Conservation (phyloP, 1,140 invertebrate genomes). For the Neodiprion virginianus region DNA sequence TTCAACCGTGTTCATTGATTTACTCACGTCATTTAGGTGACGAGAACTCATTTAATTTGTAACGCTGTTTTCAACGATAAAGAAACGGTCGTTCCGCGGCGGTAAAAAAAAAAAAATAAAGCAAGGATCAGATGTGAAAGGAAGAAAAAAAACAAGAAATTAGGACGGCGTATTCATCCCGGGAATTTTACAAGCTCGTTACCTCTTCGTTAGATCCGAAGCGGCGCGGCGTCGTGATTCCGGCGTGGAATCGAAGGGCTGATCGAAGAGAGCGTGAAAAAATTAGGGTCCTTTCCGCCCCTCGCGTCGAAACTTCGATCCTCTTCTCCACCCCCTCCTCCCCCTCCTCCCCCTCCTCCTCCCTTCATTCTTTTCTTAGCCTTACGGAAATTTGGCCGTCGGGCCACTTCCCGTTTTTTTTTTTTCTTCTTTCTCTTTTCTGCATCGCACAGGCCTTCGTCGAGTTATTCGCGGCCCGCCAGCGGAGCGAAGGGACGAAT, state of each 20-base stretch:
- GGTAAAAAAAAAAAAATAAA: too few species aligned
- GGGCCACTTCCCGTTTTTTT: not conserved
- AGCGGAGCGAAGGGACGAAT: not conserved
- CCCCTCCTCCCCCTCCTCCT: not conserved
- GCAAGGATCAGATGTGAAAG: too few species aligned
- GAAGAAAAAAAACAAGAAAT: too few species aligned
- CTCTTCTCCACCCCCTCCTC: not conserved
- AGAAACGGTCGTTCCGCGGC: too few species aligned
- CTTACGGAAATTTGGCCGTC: not conserved
- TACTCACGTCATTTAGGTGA: too few species aligned
- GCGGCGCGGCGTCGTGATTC: not conserved
- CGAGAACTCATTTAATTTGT: too few species aligned
- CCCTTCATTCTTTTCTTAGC: not conserved
- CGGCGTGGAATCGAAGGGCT: not conserved
- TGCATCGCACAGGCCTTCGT: too few species aligned
- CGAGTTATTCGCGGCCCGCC: not conserved
- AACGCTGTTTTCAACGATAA: too few species aligned
- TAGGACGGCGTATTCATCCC: not conserved
- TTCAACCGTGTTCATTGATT: too few species aligned
- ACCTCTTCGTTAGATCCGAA: not conserved
- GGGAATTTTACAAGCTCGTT: not conserved
- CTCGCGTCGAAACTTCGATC: not conserved
- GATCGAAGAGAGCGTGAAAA: not conserved
- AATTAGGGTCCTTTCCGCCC: not conserved
- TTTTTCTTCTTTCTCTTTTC: too few species aligned